These are phyloP conservation scores for Macrotrachela quadricornifera DNA, from an alignment of 1,140 invertebrate genomes.

Conservation along the genomic window DNA sequence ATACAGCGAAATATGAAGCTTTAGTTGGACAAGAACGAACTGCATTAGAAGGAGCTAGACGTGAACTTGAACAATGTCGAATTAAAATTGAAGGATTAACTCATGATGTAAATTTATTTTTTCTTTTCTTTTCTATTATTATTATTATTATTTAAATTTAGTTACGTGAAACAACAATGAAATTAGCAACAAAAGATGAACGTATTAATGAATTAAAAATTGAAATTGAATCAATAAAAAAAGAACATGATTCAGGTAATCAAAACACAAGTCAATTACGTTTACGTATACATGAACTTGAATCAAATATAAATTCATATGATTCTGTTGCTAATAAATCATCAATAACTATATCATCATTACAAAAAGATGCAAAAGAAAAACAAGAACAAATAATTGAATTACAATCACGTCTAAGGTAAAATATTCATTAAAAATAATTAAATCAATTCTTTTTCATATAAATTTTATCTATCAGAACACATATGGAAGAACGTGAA, in stretches of 20 bases:
- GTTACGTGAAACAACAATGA: slow-evolving; percentile 16
- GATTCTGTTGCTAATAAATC: slow-evolving; percentile 20
- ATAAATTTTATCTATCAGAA: slow-evolving; percentile 13
- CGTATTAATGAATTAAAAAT: slow-evolving; percentile 19
- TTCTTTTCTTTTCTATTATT: not conserved
- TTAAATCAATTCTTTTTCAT: not conserved
- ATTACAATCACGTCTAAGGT: slow-evolving; percentile 22
- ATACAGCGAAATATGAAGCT: not conserved
- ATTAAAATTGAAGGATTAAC: not conserved
- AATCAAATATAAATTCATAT: slow-evolving; percentile 16
- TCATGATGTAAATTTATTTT: not conserved
- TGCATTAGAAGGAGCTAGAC: not conserved
- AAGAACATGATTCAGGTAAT: slow-evolving; percentile 15
- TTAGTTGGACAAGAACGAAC: not conserved
- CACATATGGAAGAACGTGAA: slow-evolving; percentile 21
- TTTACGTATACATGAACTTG: slow-evolving; percentile 17
- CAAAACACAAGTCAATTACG: slow-evolving; percentile 15
- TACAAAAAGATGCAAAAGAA: slow-evolving; percentile 21
- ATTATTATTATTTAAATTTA: slow-evolving; percentile 8
- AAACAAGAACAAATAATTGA: slow-evolving; percentile 21
- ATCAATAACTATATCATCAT: slow-evolving; percentile 18
- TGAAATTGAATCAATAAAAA: slow-evolving; percentile 16
- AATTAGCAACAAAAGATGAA: slow-evolving; percentile 19
- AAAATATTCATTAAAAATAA: not conserved
- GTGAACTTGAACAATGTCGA: not conserved